Evolutionary conservation across 2,113 vertebrate species (phyloP).

Genomic region (Mastomys coucha): DNA sequence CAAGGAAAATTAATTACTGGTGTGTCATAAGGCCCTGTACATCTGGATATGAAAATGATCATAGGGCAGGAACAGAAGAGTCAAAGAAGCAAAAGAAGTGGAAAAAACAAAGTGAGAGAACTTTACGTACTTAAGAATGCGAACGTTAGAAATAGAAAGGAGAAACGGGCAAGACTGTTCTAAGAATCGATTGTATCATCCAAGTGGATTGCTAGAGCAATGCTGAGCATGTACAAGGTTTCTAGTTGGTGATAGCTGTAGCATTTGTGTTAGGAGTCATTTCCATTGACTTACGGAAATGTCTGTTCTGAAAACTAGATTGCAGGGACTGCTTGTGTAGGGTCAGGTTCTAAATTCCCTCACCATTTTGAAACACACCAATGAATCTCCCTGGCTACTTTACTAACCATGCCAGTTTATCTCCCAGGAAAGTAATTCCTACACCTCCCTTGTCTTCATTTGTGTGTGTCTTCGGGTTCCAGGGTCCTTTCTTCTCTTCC

Average conservation of each 20-base stretch:
- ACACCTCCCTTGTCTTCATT: background rate
- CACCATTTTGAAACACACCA: too few species aligned
- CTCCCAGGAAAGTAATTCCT: background rate
- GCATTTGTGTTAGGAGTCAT: background rate
- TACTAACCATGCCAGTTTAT: background rate
- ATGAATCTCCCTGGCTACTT: background rate
- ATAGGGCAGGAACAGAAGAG: background rate
- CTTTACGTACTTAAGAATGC: background rate
- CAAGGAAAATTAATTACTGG: background rate
- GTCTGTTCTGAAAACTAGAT: background rate
- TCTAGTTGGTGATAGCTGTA: background rate
- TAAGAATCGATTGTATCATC: background rate
- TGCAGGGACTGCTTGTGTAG: background rate
- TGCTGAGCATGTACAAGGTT: background rate
- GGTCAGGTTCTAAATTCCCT: background rate
- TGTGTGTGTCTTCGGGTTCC: background rate
- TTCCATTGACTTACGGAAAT: background rate
- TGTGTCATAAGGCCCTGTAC: background rate
- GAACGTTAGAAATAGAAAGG: slow-evolving; percentile 27
- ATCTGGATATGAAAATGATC: background rate
- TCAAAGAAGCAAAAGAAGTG: background rate
- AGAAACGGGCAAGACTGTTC: background rate
- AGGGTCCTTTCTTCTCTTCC: background rate
- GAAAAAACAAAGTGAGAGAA: background rate
- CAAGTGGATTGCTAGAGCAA: background rate